Evolutionary conservation across 2,797 vertebrate genomes (phyloP), one percentile per base, ranked within the genome.

Genomic region (Enteromius anoplus): DNA sequence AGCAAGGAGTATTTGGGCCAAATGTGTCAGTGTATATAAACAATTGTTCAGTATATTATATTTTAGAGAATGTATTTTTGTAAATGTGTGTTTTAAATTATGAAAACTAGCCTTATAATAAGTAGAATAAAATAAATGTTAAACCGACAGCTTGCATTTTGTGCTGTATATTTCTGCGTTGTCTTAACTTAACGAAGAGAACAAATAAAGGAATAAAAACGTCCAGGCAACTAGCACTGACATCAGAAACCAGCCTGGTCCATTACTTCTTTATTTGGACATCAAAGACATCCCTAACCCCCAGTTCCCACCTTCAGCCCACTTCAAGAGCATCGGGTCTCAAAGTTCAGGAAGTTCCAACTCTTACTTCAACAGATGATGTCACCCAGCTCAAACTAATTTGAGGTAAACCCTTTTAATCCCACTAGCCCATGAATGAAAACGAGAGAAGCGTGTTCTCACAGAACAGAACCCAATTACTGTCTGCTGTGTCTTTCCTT

Each of bases 1-100:
- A 91, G 88, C 42, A 86, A 88, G 89, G 92, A 91, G 88, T 92
- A 91, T 93, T 92, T 93, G 91, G 64, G 49, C 34, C 78, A 32
- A 84, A 68, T 80, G 53, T 85, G 71, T 75, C 34, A 89, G 81
- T 93, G 87, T 70, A 42, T 34, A 83, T 75, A 93, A 93, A 87
- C 85, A 80, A 85, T 89, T 87, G 81, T 90, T 90, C 87, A 92
- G 87, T 90, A 91, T 91, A 86, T 86, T 87, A 77, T 92, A 89
- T 93, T 90, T 91, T 94, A 94, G 92, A 91, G 87, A 76, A 83
- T 87, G 79, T 91, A 87, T 90, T 92, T 89, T 93, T 94, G 91
- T 94, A 94, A 88, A 90, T 93, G 89, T 78, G 88, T 80, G 87
- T 93, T 93, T 95, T 95, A 95, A 96, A 92, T 95, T 95, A 95